A percentile compares a stretch with the other conserved stretches of the same genome.
These are phyloP conservation scores for Uloborus plumipes DNA, from an alignment of 2,888 invertebrate genomes.

Conservation along the genomic window DNA sequence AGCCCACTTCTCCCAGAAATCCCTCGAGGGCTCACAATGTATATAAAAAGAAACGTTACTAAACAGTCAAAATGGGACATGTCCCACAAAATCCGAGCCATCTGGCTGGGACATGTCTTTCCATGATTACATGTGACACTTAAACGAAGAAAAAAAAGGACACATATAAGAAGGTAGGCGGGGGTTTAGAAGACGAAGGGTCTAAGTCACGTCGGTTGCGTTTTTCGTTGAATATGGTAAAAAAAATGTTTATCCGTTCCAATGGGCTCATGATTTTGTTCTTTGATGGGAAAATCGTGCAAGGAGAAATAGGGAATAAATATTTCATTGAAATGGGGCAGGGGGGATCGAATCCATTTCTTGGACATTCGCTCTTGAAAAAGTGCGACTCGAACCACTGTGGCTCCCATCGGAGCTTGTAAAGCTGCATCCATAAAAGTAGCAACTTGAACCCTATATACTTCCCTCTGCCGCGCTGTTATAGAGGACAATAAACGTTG, in stretches of 20 bases:
- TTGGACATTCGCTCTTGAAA: background rate
- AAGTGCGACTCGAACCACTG: conserved; percentile 18
- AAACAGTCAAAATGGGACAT: conserved; percentile 55
- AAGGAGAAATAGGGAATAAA: too few species aligned
- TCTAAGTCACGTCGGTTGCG: conserved; percentile 6
- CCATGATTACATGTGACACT: conserved; percentile 59
- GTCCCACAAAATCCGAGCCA: conserved; percentile 55
- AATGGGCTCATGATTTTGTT: too few species aligned
- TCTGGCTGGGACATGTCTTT: conserved; percentile 53
- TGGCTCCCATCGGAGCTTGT: conserved; percentile 10
- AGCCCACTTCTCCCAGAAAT: conserved; percentile 36
- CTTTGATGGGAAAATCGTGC: too few species aligned
- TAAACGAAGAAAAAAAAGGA: conserved; percentile 32
- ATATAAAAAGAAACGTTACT: conserved; percentile 11
- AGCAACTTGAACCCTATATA: conserved; percentile 57
- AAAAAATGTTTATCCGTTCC: background rate
- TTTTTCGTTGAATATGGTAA: background rate
- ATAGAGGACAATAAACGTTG: conserved; percentile 52
- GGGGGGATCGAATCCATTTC: too few species aligned
- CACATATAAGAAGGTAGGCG: conserved; percentile 20
- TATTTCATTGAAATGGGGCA: too few species aligned
- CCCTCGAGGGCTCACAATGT: conserved; percentile 39
- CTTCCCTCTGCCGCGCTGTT: conserved; percentile 46
- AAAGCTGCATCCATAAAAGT: conserved; percentile 52
- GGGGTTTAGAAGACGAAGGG: background rate